Evolutionary conservation across 2,888 invertebrate species (phyloP), one percentile per base, ranked within the genome.

Genomic region (Listrodromus nycthemerus): DNA sequence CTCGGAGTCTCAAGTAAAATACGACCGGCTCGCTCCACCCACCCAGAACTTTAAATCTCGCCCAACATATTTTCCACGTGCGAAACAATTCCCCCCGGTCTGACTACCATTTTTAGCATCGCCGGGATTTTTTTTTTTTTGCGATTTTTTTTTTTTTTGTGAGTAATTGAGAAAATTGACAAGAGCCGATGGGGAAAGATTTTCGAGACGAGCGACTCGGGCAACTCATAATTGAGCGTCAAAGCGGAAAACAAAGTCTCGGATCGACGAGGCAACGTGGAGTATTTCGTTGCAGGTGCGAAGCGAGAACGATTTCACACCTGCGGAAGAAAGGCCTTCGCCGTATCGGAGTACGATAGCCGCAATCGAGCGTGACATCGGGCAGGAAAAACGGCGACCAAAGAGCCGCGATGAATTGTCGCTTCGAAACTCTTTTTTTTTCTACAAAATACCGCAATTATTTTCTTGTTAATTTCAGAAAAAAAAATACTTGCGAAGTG

Each of bases 1-100:
- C 65, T 75, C 48, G 58, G 48, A 55, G 70, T 76, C 65, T 75
- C 61, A 50, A 48, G 63, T 27, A 37, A 27, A 52, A 55, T 61
- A 73, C 79, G 83, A 86, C 86, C 86, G 86, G 86, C 84, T 84
- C 65, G 55, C 71, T 45, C 21, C 33, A 30, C 73, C 48, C 67
- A 63, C 24, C 45, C 65, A 75, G 66, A 45, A 45, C 33, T 66
- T 37, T 69, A 77, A 50, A 75, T 66, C 67, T 48, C 55, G 58
- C 1, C 13, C 55, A 63, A 16, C 58, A 33, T 71, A 8, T 65
- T 16, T 37, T 55, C 55, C 21, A 21, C 37, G 41, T 4, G 61
- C 61, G 2, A 41, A 71, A 71, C 65, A 65, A 65, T 52, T 41
- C 41, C 13, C 41, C 3, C 3, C 1, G 41, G 4, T 16, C 41